Conservation (phyloP, 2,888 invertebrate genomes). For the Drosophila meridionalis region DNA sequence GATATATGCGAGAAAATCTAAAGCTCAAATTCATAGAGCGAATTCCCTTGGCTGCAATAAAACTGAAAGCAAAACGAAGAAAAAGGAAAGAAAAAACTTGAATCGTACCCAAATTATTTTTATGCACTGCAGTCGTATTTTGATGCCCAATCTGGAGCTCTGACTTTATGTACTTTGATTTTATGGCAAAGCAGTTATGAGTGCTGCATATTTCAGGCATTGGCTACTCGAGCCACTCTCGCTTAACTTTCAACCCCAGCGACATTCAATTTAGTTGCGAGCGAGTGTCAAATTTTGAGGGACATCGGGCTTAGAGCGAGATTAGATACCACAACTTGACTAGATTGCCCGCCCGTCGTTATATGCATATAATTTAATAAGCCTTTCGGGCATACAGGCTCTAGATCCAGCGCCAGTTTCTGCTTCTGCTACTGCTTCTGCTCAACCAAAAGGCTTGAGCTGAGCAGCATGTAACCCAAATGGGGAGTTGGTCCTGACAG, state of each 20-base stretch:
- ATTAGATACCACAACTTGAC: conserved; percentile 52
- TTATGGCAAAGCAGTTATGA: conserved; percentile 44
- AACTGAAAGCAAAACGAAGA: conserved; percentile 17
- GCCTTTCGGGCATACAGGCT: conserved; percentile 31
- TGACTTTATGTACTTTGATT: conserved; percentile 62
- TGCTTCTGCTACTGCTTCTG: neutral
- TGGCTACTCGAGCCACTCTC: conserved; percentile 30
- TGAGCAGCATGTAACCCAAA: conserved; percentile 65
- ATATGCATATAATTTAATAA: conserved; percentile 75
- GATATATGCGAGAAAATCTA: neutral
- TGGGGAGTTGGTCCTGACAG: conserved; percentile 19
- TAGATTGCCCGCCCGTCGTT: conserved; percentile 25
- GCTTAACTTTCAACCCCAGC: conserved; percentile 61
- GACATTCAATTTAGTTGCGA: conserved; percentile 68
- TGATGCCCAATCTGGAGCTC: conserved; percentile 12
- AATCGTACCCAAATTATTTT: conserved; percentile 53
- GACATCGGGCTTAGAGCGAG: conserved; percentile 60
- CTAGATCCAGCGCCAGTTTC: neutral
- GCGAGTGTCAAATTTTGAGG: conserved; percentile 45
- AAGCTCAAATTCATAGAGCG: conserved; percentile 31
- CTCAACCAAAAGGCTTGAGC: conserved; percentile 6
- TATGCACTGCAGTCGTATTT: conserved; percentile 46
- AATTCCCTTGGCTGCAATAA: conserved; percentile 66
- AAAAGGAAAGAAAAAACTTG: conserved; percentile 40
- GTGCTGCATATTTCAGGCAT: conserved; percentile 43